These are phyloP conservation scores for Chaetophractus vellerosus DNA, from an alignment of 2,797 vertebrate genomes.

Conservation along the genomic window DNA sequence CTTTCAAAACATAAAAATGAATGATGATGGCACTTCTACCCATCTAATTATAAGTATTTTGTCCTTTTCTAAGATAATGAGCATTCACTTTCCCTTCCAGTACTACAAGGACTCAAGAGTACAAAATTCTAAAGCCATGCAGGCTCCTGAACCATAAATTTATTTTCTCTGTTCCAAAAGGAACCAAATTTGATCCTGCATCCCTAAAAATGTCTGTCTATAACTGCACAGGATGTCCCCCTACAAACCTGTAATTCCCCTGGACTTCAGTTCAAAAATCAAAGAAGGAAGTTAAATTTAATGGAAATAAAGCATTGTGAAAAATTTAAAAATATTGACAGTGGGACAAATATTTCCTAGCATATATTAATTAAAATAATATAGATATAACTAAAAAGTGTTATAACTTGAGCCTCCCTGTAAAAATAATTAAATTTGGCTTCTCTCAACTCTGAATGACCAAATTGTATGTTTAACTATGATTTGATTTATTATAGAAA, in stretches of 20 bases:
- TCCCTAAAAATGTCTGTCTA: neutral
- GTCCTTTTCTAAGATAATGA: constrained; percentile 49
- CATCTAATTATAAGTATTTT: constrained; percentile 47
- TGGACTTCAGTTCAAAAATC: neutral
- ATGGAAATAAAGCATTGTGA: neutral
- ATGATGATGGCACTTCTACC: neutral
- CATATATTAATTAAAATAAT: neutral
- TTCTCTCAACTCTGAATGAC: neutral
- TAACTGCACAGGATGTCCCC: neutral
- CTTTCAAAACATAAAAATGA: constrained; percentile 1
- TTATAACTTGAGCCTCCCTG: neutral
- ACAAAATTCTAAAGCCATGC: constrained; percentile 5
- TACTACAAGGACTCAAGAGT: neutral
- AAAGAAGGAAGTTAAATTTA: neutral
- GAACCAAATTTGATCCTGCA: neutral
- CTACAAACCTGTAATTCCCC: neutral
- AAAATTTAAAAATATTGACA: neutral
- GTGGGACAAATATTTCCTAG: neutral
- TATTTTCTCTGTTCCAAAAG: neutral
- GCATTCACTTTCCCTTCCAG: neutral
- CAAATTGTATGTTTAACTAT: neutral
- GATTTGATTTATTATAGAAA: constrained; percentile 18
- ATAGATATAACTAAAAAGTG: neutral
- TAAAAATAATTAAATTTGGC: neutral
- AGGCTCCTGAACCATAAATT: neutral